phyloP scores from a whole-genome alignment of 1,140 invertebrate genomes.

The Pogonus chalceus region DNA sequence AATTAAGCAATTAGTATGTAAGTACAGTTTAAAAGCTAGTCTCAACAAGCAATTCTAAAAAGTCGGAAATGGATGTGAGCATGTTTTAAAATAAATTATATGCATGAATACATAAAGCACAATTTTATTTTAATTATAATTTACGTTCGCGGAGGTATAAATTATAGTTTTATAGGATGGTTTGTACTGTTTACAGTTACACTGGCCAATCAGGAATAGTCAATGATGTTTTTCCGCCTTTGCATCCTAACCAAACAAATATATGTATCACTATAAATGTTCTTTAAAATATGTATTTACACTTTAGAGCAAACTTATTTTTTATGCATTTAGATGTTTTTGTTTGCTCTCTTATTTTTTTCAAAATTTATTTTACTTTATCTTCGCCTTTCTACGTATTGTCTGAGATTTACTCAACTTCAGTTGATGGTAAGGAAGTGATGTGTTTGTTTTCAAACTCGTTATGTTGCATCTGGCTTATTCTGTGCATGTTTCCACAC shows the following conservation, averaged over 20 bases:
- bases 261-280: no score
- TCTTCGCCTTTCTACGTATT: neutral
- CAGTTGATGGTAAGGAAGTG: neutral
- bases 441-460: neutral
- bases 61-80: no score
- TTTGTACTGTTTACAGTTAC: constrained; percentile 64
- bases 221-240: constrained; percentile 80
- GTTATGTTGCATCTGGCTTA: no score
- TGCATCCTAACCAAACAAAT: no score
- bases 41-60: no score
- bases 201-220: constrained; percentile 81
- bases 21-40: no score
- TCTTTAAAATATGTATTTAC: no score
- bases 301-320: neutral
- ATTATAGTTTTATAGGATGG: constrained; percentile 2
- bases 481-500: no score
- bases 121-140: neutral
- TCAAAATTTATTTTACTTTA: neutral
- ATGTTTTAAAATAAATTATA: no score
- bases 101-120: neutral
- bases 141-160: neutral
- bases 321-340: no score
- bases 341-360: constrained; percentile 1
- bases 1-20: no score
- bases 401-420: neutral